Percentiles rank a stretch among this genome's conserved stretches.
These are phyloP conservation scores for Neomicropteryx cornuta DNA, from an alignment of 1,140 invertebrate species.

Conservation along the genomic window DNA sequence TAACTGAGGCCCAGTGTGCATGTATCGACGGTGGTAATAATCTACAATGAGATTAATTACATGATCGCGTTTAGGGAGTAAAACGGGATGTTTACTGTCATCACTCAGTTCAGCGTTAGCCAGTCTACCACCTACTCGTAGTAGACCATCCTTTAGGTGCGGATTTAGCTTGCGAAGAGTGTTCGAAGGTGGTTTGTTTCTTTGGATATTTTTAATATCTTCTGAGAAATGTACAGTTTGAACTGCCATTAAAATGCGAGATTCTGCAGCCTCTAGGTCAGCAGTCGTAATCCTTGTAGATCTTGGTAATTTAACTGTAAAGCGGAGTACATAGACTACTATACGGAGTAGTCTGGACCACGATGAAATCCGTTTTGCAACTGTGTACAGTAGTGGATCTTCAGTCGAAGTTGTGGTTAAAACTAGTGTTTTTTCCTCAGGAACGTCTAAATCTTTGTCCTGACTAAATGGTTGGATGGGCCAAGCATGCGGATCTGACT, in stretches of 20 bases:
- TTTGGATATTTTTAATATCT: no score
- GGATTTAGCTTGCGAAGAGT: conserved; percentile 17
- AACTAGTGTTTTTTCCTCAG: not conserved
- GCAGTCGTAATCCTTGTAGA: not conserved
- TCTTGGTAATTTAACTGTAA: not conserved
- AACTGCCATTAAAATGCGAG: not conserved
- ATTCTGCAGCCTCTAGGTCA: not conserved
- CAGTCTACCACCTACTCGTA: conserved; percentile 28
- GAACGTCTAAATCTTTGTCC: not conserved
- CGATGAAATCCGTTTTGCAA: not conserved
- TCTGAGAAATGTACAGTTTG: no score
- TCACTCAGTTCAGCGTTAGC: conserved; percentile 14
- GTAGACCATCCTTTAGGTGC: conserved; percentile 23
- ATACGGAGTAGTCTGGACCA: not conserved
- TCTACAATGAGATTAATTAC: conserved; percentile 16
- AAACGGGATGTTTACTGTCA: conserved; percentile 12
- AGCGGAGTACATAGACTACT: not conserved
- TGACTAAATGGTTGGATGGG: conserved; percentile 2
- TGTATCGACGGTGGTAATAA: conserved; percentile 17
- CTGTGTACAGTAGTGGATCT: not conserved
- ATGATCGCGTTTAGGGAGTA: no score
- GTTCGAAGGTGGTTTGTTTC: no score
- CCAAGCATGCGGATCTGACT: not conserved
- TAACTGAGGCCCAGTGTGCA: conserved; percentile 17
- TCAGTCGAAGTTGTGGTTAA: not conserved